A percentile compares a stretch with the other conserved stretches of the same genome.
These are phyloP conservation scores for Stegostoma tigrinum DNA, from an alignment of 2,113 vertebrate genomes.

Conservation along the genomic window DNA sequence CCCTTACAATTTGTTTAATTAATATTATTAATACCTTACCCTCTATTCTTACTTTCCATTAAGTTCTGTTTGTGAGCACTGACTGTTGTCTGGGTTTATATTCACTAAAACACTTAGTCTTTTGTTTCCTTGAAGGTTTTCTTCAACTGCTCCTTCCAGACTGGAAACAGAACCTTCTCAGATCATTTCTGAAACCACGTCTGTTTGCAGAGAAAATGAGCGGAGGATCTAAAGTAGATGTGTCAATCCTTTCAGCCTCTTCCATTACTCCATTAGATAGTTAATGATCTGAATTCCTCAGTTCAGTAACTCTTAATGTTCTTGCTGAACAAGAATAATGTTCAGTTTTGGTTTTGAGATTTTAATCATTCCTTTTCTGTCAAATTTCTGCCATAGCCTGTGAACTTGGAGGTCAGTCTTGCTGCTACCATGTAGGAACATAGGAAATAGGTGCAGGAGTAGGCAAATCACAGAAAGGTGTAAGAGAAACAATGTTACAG, in stretches of 20 bases:
- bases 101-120: too few species aligned
- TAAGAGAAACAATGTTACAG: too few species aligned
- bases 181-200: conserved; percentile 51
- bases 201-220: conserved; percentile 54
- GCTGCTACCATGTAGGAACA: too few species aligned
- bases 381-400: neutral
- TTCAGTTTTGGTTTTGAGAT: neutral
- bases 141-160: neutral
- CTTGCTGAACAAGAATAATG: neutral
- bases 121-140: neutral
- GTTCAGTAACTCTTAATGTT: conserved; percentile 56
- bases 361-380: neutral
- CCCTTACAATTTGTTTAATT: too few species aligned
- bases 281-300: conserved; percentile 69
- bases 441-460: too few species aligned
- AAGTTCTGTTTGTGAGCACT: too few species aligned
- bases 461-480: too few species aligned
- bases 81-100: too few species aligned
- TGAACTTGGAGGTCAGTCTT: neutral
- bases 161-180: neutral
- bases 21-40: too few species aligned
- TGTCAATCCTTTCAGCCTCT: neutral
- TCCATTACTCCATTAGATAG: conserved; percentile 45
- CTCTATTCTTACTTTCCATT: too few species aligned
- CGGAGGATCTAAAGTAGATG: conserved; percentile 51